These are phyloP conservation scores for Agrypnus murinus DNA, from an alignment of 2,888 invertebrate genomes.

Conservation along the genomic window DNA sequence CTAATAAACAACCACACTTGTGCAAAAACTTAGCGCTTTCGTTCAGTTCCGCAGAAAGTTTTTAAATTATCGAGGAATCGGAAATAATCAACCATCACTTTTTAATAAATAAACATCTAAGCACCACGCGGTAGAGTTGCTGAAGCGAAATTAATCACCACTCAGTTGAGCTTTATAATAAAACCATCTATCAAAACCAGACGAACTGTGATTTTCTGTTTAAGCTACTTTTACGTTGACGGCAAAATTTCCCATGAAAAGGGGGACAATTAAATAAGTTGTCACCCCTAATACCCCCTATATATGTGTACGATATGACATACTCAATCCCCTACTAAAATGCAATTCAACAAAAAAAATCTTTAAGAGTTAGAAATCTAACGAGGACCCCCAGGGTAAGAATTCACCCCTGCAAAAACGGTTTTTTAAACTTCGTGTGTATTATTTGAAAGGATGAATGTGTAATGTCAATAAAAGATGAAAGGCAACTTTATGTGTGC, in stretches of 20 bases:
- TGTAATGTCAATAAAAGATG: too few relatives aligned
- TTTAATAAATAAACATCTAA: slow-evolving; percentile 19
- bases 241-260: slow-evolving; percentile 28
- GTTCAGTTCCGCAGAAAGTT: slow-evolving; percentile 26
- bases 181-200: slow-evolving; percentile 26
- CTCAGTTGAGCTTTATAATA: slow-evolving; percentile 18
- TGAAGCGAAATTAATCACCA: slow-evolving; percentile 32
- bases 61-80: slow-evolving; percentile 19
- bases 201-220: slow-evolving; percentile 33
- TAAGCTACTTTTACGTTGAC: slow-evolving; percentile 5
- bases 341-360: neutral
- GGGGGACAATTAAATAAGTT: slow-evolving; percentile 35
- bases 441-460: too few relatives aligned
- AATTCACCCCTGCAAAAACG: neutral
- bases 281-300: slow-evolving; percentile 35
- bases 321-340: slow-evolving; percentile 8
- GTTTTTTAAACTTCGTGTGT: too few relatives aligned
- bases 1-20: slow-evolving; percentile 14
- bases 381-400: neutral
- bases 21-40: slow-evolving; percentile 31
- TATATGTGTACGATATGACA: too few relatives aligned
- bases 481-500: too few relatives aligned
- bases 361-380: neutral
- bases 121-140: too few relatives aligned
- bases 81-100: slow-evolving; percentile 29